A percentile compares a stretch with the other conserved stretches of the same genome.
These are phyloP conservation scores for Drosophila quinaria DNA, from an alignment of 2,888 invertebrate species.

Conservation along the genomic window DNA sequence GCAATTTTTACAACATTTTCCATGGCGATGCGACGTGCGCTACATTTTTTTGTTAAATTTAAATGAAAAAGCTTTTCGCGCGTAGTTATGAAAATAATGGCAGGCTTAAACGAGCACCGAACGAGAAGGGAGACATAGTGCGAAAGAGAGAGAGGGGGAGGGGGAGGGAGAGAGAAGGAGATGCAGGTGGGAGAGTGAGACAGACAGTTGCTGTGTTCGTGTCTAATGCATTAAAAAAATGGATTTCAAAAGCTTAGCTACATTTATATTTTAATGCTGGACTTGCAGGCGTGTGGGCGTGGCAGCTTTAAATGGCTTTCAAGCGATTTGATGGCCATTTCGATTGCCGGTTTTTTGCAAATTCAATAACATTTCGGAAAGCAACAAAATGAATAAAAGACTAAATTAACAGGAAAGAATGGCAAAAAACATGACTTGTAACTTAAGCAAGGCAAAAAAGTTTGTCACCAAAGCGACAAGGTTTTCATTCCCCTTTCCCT, in stretches of 20 bases:
- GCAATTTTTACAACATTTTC: conserved; percentile 70
- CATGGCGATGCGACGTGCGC: conserved; percentile 40
- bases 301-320: conserved; percentile 52
- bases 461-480: conserved; percentile 74
- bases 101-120: conserved; percentile 44
- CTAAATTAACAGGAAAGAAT: neutral
- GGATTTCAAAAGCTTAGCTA: conserved; percentile 58
- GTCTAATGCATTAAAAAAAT: conserved; percentile 63
- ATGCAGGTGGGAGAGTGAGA: conserved; percentile 11
- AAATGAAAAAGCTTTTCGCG: conserved; percentile 80
- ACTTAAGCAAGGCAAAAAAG: conserved; percentile 72
- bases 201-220: conserved; percentile 10
- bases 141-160: neutral
- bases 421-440: conserved; percentile 72
- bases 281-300: conserved; percentile 37
- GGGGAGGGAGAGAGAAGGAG: neutral
- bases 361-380: conserved; percentile 66
- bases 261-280: conserved; percentile 7
- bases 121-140: neutral
- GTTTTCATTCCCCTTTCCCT: conserved; percentile 13
- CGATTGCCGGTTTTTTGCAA: conserved; percentile 42
- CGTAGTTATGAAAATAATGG: conserved; percentile 78
- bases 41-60: conserved; percentile 68
- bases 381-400: conserved; percentile 1
- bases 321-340: conserved; percentile 38